Base-by-base conservation (phyloP, 2,113 vertebrate genomes). In the Nyctibius bracteatus region DNA sequence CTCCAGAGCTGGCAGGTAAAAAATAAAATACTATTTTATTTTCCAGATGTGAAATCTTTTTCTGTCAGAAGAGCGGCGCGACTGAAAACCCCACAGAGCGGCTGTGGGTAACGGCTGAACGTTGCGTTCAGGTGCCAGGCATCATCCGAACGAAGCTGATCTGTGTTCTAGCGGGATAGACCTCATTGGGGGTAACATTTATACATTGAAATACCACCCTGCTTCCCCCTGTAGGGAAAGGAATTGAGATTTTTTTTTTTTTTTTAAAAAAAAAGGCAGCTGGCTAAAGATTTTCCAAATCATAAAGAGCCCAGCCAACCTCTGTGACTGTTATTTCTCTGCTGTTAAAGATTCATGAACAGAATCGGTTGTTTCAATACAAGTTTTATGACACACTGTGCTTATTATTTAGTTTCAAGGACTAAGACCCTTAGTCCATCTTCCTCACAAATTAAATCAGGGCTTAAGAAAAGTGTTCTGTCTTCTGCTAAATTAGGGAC, bases 121-220 rank as follows among this genome's bases (percentile, higher is more conserved):
- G 3, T 1, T 16, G 58, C 11, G 10, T 9, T 2, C 18, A 1
- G 59, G 19, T 14, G 15, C 25, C 1, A 25, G 16, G 25, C 22
- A 3, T 5, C 21, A 3, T 7, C 37, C 11, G 0, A 19, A 19
- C 0, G 10, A 24, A 24, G 24, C 23, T 2, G 14, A 6, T 33
- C 17, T 23, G 23, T 0, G 2, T 9, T 28, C 7, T 3, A n/a
- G 43, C 28, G 9, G 61, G 23, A 5, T 0, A 15, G 30, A 41
- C n/a, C n/a, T 10, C 54, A 7, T 2, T 2, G 20, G 1, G 24
- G 23, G 1, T 2, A 4, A 33, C 59, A 12, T 3, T 47, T 1
- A 2, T 0, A 24, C 21, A 0, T 2, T 4, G 23, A 6, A 2
- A 14, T 2, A 8, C 3, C 2, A 30, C 46, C 15, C 41, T 0